Conservation (phyloP, 2,797 vertebrate genomes). For the Anableps anableps region DNA sequence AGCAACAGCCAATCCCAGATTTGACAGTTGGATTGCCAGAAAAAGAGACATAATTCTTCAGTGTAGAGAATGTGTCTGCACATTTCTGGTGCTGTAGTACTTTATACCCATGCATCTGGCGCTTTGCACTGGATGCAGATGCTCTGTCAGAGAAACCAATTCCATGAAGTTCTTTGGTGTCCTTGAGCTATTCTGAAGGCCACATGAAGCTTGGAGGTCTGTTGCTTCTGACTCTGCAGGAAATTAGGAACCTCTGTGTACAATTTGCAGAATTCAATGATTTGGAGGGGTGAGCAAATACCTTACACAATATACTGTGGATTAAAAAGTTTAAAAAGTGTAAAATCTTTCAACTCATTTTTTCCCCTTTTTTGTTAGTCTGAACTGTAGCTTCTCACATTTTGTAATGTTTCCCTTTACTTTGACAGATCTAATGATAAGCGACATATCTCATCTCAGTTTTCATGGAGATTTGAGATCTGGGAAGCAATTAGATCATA, state of each 20-base stretch:
- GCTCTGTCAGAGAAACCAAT: background rate
- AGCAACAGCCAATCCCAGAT: background rate
- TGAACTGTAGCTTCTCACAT: background rate
- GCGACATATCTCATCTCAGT: background rate
- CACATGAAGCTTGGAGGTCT: background rate
- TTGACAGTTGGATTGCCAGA: background rate
- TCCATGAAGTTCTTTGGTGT: background rate
- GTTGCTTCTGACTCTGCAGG: background rate
- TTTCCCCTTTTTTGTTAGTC: too few species aligned
- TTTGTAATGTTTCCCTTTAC: background rate
- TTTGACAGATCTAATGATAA: background rate
- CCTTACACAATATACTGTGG: background rate
- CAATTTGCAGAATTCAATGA: background rate
- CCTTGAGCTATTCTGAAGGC: background rate
- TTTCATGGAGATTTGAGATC: conserved; percentile 1
- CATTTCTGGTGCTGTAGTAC: too few species aligned
- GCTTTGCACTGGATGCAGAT: too few species aligned
- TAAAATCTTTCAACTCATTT: background rate
- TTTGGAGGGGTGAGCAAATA: background rate
- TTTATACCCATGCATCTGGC: too few species aligned
- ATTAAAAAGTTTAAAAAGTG: background rate
- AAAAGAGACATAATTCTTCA: too few species aligned
- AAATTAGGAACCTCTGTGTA: background rate
- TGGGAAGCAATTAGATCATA: conserved; percentile 35
- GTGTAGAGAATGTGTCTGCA: too few species aligned